Evolutionary conservation across 2,797 vertebrate genomes (phyloP).

Genomic region (Centroberyx gerrardi): DNA sequence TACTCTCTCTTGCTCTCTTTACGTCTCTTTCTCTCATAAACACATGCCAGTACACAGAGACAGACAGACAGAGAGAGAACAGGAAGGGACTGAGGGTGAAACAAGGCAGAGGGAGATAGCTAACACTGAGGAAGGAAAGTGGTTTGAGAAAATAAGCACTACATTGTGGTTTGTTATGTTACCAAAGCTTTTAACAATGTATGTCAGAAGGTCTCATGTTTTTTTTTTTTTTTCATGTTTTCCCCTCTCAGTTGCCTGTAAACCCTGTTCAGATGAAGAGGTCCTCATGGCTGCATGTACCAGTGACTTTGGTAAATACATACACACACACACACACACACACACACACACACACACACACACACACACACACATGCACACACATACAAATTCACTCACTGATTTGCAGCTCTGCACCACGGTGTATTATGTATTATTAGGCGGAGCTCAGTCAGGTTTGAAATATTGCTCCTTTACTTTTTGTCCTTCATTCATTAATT

Average conservation of each 20-base stretch:
- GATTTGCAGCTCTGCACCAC: background rate
- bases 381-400: background rate
- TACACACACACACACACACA: background rate
- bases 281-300: constrained; percentile 94
- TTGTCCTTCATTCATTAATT: background rate
- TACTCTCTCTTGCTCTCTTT: background rate
- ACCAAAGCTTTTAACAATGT: background rate
- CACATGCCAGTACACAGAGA: background rate
- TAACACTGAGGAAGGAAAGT: background rate
- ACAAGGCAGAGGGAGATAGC: background rate
- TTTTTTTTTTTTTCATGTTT: constrained; percentile 17
- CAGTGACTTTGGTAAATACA: constrained; percentile 93
- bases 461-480: background rate
- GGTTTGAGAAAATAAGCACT: background rate
- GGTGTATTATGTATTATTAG: too few species aligned
- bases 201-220: background rate
- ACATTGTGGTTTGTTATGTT: background rate
- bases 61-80: background rate
- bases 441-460: too few species aligned
- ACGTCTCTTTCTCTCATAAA: constrained; percentile 38
- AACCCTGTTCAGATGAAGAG: constrained; percentile 93
- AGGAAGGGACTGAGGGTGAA: background rate
- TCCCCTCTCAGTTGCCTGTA: constrained; percentile 87
- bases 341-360: background rate
- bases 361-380: background rate